Evolutionary conservation across 2,797 vertebrate species (phyloP).

Genomic region (Onychomys torridus): DNA sequence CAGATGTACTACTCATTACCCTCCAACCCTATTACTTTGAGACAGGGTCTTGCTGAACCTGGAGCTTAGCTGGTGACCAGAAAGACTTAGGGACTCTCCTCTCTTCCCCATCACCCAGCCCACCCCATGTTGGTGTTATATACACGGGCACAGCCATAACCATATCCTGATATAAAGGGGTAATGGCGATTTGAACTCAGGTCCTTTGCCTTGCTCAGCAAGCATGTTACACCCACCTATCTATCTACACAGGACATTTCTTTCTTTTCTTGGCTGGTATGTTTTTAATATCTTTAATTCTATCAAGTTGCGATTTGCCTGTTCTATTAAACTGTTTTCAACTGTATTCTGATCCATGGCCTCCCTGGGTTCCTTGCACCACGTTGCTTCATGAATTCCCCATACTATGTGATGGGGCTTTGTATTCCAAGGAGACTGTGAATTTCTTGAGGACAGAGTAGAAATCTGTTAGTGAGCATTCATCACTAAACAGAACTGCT

Average conservation of each 20-base stretch:
- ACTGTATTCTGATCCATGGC: not conserved
- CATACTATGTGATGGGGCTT: not conserved
- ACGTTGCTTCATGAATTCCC: not conserved
- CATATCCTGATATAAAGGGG: not conserved
- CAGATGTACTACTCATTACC: not conserved
- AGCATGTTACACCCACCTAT: not conserved
- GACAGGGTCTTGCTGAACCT: not conserved
- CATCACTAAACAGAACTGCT: not conserved
- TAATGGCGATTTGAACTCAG: not conserved
- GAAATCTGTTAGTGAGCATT: not conserved
- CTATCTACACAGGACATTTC: not conserved
- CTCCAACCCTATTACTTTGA: not conserved
- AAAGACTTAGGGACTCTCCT: not conserved
- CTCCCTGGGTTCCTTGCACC: not conserved
- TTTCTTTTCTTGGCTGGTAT: constrained; percentile 19
- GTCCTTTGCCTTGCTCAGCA: not conserved
- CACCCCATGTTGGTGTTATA: not conserved
- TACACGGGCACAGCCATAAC: not conserved
- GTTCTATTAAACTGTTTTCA: constrained; percentile 34
- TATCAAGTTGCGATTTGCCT: not conserved
- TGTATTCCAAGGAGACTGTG: constrained; percentile 30
- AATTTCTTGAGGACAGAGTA: constrained; percentile 11
- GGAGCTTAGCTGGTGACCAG: not conserved
- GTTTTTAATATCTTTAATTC: constrained; percentile 46
- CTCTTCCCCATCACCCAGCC: not conserved